Evolutionary conservation across 2,888 invertebrate species (phyloP), one percentile per base, ranked within the genome.

Genomic region (Campoplex capitator): DNA sequence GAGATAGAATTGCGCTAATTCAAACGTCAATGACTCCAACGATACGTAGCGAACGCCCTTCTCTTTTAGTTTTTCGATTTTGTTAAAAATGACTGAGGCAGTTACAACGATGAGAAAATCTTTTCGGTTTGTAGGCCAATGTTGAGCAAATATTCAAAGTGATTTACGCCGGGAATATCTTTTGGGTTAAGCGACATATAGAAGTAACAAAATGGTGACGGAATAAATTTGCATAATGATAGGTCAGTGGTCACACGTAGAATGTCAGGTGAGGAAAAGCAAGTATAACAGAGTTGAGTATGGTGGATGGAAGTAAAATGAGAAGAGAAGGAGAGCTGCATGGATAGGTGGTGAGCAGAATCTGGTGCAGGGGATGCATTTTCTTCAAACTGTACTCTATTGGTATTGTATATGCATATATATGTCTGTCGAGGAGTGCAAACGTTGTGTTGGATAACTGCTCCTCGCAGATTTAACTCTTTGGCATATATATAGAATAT

Each of bases 401-500:
- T 38, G 28, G 74, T 38, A 16, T 48, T 54, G 45, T 71, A 28
- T 16, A 18, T 83, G 51, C 48, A 42, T 70, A 45, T 45, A 13
- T 38, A 38, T 23, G 23, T 45, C 13, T 45, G 62, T 68, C 32
- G 62, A 74, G 68, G 74, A 76, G 42, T 73, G 77, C 70, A 71
- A 84, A 76, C 77, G 87, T 83, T 80, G 80, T 85, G 86, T 84
- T 54, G 79, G 84, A 65, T 78, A 80, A 84, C 86, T 87, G 85
- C 78, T 86, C 88, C 87, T 88, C 89, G 83, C 88, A 91, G 92
- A 92, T 92, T 93, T 92, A 93, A 58, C 73, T 68, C 68, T 68
- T n/a, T n/a, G 42, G 16, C 42, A 42, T n/a, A 62, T 62, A 32
- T 62, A 68, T 42, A 38, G 71, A 28, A 16, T 48, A 28, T 42